Percentiles rank a stretch among this genome's conserved stretches.
These are phyloP conservation scores for Sitobion miscanthi DNA, from an alignment of 1,140 invertebrate species.

Conservation along the genomic window DNA sequence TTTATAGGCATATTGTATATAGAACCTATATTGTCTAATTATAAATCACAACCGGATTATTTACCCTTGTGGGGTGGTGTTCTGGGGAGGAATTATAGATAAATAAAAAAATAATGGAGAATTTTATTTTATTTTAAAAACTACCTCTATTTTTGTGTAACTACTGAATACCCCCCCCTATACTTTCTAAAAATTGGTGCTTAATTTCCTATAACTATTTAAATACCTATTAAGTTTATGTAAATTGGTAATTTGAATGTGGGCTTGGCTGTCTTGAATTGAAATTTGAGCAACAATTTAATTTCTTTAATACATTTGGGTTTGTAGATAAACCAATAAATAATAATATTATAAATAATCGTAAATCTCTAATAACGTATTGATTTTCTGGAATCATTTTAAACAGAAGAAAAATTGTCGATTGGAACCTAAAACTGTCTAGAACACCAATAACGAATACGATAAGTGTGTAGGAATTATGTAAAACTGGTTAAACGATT, in stretches of 20 bases:
- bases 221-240: too few relatives aligned
- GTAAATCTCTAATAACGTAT: background rate
- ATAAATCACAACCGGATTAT: too few relatives aligned
- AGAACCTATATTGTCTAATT: too few relatives aligned
- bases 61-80: too few relatives aligned
- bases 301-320: background rate
- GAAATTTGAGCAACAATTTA: background rate
- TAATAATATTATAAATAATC: background rate
- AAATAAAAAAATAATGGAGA: too few relatives aligned
- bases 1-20: too few relatives aligned
- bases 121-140: background rate
- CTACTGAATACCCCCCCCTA: too few relatives aligned
- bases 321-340: background rate
- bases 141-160: background rate
- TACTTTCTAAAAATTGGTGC: background rate
- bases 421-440: background rate
- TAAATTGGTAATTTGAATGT: too few relatives aligned
- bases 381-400: background rate
- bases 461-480: background rate
- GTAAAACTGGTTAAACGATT: background rate
- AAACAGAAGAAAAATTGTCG: background rate
- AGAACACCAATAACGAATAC: background rate
- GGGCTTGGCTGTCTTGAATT: too few relatives aligned
- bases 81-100: too few relatives aligned
- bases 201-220: too few relatives aligned